Percentiles rank a stretch among this genome's conserved stretches.
These are phyloP conservation scores for Drosophila anceps DNA, from an alignment of 2,888 invertebrate genomes.

Conservation along the genomic window DNA sequence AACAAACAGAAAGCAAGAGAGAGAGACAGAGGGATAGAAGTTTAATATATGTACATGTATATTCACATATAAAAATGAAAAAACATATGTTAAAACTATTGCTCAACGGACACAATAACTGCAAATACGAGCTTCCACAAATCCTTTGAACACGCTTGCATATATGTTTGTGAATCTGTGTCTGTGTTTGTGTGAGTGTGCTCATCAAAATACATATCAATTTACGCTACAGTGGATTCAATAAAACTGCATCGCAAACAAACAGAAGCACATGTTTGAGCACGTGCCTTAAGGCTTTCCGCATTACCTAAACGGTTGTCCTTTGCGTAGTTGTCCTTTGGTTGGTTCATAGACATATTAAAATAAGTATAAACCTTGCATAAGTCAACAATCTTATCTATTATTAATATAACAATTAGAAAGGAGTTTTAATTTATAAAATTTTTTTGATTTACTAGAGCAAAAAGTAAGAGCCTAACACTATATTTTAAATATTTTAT, in stretches of 20 bases:
- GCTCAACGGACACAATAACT: slow-evolving; percentile 8
- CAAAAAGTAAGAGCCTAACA: too few relatives aligned
- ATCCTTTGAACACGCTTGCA: slow-evolving; percentile 18
- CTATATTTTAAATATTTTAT: too few relatives aligned
- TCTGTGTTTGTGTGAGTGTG: not conserved
- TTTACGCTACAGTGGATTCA: slow-evolving; percentile 33
- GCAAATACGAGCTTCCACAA: slow-evolving; percentile 19
- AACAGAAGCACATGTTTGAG: not conserved
- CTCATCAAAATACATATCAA: slow-evolving; percentile 30
- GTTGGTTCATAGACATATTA: not conserved
- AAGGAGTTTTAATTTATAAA: not conserved
- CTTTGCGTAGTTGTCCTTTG: not conserved
- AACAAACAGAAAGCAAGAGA: not conserved
- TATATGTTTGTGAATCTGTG: not conserved
- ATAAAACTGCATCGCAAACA: slow-evolving; percentile 24
- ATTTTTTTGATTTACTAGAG: too few relatives aligned
- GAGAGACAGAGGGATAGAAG: not conserved
- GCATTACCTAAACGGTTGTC: not conserved
- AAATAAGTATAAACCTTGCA: not conserved
- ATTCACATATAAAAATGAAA: not conserved
- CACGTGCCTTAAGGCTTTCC: not conserved
- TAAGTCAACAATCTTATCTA: not conserved
- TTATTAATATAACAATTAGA: not conserved
- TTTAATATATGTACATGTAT: slow-evolving; percentile 2
- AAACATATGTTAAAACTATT: slow-evolving; percentile 11